Evolutionary conservation across 2,888 invertebrate genomes (phyloP), one percentile per base, ranked within the genome.

Genomic region (Athrips mouffetella): DNA sequence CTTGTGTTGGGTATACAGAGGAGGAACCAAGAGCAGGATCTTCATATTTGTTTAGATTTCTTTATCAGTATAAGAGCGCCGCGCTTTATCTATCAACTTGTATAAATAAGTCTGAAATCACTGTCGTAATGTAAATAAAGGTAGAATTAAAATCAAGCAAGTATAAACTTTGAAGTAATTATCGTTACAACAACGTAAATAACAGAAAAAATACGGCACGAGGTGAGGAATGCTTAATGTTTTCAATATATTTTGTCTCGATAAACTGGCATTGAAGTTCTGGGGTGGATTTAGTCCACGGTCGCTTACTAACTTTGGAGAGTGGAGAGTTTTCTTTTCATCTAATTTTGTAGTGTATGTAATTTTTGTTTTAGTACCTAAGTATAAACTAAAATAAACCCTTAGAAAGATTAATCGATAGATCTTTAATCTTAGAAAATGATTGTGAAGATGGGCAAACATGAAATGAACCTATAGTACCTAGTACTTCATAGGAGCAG

Each of bases 61-160:
- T 76, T 73, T 71, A 68, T 69, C 63, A 67, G 70, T 76, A 78
- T 80, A 79, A 80, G 77, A 80, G 70, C 65, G 70, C 80, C 81
- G 75, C 74, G 63, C 72, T 81, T 80, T 81, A 80, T 82, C 80
- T 82, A 79, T 80, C 76, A 81, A 77, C 76, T 73, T 72, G 76
- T 75, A 70, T 83, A 80, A 76, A 80, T 76, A n/a, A 80, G 69
- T 61, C 66, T 54, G 62, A 70, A 78, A 76, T 76, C 78, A 80
- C 80, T 75, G 76, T 72, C 62, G 54, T 71, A 76, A 64, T 67
- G 73, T 84, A 83, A 82, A 83, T 79, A 81, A 67, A 77, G 66
- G 65, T 74, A 80, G 72, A 81, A 80, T 73, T 80, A 78, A 79
- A 79, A 80, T 80, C 78, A 72, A 72, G 54, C 55, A 52, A 66